Evolutionary conservation across 1,140 invertebrate genomes (phyloP).

Genomic region (Mya arenaria): DNA sequence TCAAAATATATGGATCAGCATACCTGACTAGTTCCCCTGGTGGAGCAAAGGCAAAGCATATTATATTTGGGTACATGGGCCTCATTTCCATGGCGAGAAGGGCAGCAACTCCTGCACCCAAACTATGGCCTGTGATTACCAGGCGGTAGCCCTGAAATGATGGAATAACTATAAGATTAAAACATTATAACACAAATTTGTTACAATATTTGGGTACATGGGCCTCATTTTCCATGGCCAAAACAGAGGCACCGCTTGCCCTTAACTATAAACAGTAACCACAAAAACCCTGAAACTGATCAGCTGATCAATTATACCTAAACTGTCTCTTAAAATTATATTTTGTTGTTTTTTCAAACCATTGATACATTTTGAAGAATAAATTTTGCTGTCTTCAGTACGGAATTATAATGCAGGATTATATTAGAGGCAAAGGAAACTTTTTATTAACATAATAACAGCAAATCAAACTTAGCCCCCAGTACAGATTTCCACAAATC

Average conservation of each 20-base stretch:
- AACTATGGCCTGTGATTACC: constrained; percentile 92
- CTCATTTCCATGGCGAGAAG: constrained; percentile 92
- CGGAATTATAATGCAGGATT: too few species aligned
- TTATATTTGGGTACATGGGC: constrained; percentile 88
- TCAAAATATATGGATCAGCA: too few species aligned
- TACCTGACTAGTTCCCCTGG: constrained; percentile 92
- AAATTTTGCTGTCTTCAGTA: too few species aligned
- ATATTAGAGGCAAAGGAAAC: too few species aligned
- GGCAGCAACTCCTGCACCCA: constrained; percentile 94
- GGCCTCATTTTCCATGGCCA: too few species aligned
- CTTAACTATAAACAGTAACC: background rate
- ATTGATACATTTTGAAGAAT: too few species aligned
- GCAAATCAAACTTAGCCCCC: too few species aligned
- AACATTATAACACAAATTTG: too few species aligned
- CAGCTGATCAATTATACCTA: background rate
- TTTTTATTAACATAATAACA: too few species aligned
- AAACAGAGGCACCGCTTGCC: background rate
- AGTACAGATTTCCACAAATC: too few species aligned
- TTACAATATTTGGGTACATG: too few species aligned
- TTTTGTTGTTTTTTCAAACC: too few species aligned
- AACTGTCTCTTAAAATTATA: background rate
- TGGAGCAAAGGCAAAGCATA: constrained; percentile 93
- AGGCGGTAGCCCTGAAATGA: constrained; percentile 85
- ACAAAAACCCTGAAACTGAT: background rate
- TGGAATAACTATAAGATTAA: background rate